Percentiles rank a stretch among this genome's conserved stretches.
Evolutionary conservation across 2,797 vertebrate species (phyloP).

Genomic region (Meda fulgida): DNA sequence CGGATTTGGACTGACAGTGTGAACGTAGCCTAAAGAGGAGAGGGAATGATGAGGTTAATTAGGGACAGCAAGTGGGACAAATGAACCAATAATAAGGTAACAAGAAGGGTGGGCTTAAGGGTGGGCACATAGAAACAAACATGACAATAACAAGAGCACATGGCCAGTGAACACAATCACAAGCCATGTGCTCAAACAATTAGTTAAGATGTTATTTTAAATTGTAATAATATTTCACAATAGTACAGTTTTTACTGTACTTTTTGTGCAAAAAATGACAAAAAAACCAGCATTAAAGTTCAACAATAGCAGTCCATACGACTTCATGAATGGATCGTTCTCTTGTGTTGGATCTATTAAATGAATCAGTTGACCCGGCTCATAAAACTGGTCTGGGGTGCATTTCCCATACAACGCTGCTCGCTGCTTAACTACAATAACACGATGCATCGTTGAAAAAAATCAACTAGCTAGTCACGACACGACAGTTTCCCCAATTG

Average conservation of each 20-base stretch:
- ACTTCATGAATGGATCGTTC: background rate
- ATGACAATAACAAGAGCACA: no score
- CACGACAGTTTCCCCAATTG: no score
- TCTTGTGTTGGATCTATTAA: background rate
- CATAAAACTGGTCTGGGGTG: background rate
- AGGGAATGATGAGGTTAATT: background rate
- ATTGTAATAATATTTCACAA: no score
- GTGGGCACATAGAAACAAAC: no score
- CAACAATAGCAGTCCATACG: background rate
- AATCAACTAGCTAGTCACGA: no score
- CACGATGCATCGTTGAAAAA: no score
- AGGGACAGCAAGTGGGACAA: background rate
- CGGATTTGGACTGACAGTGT: background rate
- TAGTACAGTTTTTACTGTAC: no score
- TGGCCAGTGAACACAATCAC: no score
- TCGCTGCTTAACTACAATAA: no score
- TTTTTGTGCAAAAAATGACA: background rate
- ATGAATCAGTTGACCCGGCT: background rate
- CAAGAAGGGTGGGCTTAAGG: background rate
- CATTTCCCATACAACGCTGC: no score
- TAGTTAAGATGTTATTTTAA: no score
- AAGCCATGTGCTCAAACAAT: no score
- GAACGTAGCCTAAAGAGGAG: background rate
- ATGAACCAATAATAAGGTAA: background rate
- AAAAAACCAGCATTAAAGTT: background rate